Conservation (phyloP, 2,888 invertebrate genomes). For the Protophormia terraenovae region DNA sequence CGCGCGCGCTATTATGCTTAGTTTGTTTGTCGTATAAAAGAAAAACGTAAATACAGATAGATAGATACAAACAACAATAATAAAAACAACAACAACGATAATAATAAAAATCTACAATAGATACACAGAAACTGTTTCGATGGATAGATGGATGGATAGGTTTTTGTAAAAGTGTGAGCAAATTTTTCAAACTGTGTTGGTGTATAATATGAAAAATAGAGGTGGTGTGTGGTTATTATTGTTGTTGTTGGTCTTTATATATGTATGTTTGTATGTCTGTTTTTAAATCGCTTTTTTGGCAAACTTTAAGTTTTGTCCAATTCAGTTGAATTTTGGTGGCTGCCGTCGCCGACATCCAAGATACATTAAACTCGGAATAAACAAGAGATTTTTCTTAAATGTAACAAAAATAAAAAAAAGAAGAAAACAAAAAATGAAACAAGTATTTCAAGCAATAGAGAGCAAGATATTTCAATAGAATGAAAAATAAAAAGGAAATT, state of each 20-base stretch:
- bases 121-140: conserved; percentile 64
- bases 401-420: neutral
- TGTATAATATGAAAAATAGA: conserved; percentile 40
- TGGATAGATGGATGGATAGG: conserved; percentile 55
- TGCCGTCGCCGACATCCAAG: conserved; percentile 58
- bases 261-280: conserved; percentile 12
- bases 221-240: conserved; percentile 11
- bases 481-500: neutral
- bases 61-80: too few species aligned
- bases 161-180: neutral
- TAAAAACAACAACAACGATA: too few species aligned
- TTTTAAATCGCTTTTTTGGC: conserved; percentile 65
- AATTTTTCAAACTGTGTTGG: neutral
- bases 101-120: conserved; percentile 69
- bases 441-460: conserved; percentile 48
- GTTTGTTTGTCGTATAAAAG: conserved; percentile 34
- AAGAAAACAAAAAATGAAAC: neutral
- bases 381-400: conserved; percentile 33
- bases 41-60: conserved; percentile 61
- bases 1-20: conserved; percentile 62
- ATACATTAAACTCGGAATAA: conserved; percentile 51
- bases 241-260: conserved; percentile 6
- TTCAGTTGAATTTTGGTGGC: conserved; percentile 67
- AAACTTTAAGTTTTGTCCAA: conserved; percentile 67
- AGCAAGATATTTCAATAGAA: conserved; percentile 15